Evolutionary conservation across 2,113 vertebrate genomes (phyloP).

Genomic region (Clupea harengus): DNA sequence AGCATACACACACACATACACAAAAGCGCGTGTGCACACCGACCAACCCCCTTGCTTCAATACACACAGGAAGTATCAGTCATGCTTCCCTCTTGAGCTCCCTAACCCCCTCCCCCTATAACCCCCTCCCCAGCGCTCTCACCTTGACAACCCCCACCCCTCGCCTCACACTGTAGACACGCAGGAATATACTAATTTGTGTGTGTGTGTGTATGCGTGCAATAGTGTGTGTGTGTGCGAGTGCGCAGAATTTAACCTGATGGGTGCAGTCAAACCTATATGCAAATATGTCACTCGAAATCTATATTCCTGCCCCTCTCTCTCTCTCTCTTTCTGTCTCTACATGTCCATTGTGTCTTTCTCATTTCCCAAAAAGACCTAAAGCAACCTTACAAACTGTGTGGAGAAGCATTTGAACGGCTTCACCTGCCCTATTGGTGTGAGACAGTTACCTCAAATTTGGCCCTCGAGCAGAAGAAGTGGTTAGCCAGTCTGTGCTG

Average conservation of each 20-base stretch:
- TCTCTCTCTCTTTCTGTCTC: conserved; percentile 67
- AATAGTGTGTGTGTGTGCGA: conserved; percentile 57
- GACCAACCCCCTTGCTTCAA: neutral
- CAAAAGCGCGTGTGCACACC: neutral
- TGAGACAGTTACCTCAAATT: neutral
- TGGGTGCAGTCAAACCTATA: conserved; percentile 76
- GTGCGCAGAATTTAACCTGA: conserved; percentile 41
- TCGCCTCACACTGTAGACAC: conserved; percentile 60
- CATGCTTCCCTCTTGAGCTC: neutral
- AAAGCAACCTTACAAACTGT: neutral
- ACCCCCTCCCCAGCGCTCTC: neutral
- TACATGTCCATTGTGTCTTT: conserved; percentile 59
- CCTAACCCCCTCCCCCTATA: neutral
- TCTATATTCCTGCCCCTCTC: conserved; percentile 37
- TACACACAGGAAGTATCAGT: neutral
- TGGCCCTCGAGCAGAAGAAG: neutral
- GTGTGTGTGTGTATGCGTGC: conserved; percentile 33
- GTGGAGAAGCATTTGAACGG: neutral
- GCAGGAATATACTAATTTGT: conserved; percentile 57
- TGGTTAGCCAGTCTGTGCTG: neutral
- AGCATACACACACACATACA: neutral
- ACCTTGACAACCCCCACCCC: neutral
- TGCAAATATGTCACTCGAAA: conserved; percentile 70
- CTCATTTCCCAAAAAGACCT: neutral
- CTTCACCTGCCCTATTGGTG: neutral